Base-by-base conservation (phyloP, 1,140 invertebrate species). In the Hypothenemus hampei region DNA sequence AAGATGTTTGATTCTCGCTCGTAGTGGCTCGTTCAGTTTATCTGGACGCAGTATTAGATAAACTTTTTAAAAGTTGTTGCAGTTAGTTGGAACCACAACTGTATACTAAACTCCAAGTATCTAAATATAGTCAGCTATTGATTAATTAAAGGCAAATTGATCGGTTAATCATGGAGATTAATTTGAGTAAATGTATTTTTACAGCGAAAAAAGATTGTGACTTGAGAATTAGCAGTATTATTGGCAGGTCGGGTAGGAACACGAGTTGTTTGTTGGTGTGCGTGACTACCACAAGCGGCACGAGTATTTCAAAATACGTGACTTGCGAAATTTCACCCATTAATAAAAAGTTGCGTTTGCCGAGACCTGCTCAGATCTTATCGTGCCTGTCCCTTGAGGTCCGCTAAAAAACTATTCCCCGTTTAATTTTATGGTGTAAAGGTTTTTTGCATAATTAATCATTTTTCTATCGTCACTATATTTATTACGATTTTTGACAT, bases 261-360 rank as follows among this genome's bases (percentile, higher is more conserved):
- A 43, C 40, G 31, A 6, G 23, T 15, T 13, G 31, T 11, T 46
- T 16, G 45, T 36, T 22, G 33, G 11, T 7, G 36, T 51, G 49
- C 49, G 49, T 51, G 49, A 51, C 49, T 40, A 18, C 29, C 16
- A 47, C 8, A 19, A n/a, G 20, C 49, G 20, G 35, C 33, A 49
- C 47, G 47, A 40, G 33, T 37, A 23, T 40, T 49, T 49, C 47
- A 49, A 51, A 51, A 40, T 51, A 51, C 49, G 23, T 51, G 49
- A 51, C 49, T 51, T 40, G 49, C 49, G 16, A 51, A 51, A 51
- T 40, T 51, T 51, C 31, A 21, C 36, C 43, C 49, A 51, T 51
- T 51, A 51, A 51, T 51, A 51, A 51, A n/a, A 51, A 41, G 23
- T 40, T 41, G 36, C 49, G 24, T 39, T n/a, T n/a, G n/a, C n/a